Percentiles rank a stretch among this genome's conserved stretches.
Evolutionary conservation across 2,888 invertebrate species (phyloP).

Genomic region (Rotaria macrura): DNA sequence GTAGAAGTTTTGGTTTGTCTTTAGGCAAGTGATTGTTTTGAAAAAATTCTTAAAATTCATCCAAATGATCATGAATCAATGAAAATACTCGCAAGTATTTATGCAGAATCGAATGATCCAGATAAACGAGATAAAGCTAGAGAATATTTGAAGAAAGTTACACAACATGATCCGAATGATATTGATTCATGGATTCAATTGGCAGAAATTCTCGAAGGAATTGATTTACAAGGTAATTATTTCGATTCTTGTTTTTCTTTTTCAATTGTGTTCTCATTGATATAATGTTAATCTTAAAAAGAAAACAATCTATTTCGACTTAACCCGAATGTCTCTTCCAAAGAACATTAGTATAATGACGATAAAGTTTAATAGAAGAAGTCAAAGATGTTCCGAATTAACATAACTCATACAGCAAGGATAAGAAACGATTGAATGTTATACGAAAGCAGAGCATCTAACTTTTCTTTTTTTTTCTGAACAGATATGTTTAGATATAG

Average conservation of each 20-base stretch:
- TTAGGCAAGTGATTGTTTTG: slow-evolving; percentile 62
- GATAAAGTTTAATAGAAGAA: too few relatives aligned
- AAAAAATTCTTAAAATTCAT: slow-evolving; percentile 89
- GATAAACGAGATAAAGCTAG: slow-evolving; percentile 69
- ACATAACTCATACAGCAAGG: too few relatives aligned
- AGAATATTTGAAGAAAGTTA: slow-evolving; percentile 74
- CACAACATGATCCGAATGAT: slow-evolving; percentile 92
- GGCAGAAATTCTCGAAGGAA: slow-evolving; percentile 91
- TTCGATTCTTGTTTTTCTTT: too few relatives aligned
- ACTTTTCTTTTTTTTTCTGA: too few relatives aligned
- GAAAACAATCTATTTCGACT: not conserved
- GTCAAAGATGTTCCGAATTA: too few relatives aligned
- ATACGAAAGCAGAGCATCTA: too few relatives aligned
- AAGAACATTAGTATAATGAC: too few relatives aligned
- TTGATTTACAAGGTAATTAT: slow-evolving; percentile 59
- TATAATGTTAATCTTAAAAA: too few relatives aligned
- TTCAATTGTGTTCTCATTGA: too few relatives aligned
- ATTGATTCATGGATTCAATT: slow-evolving; percentile 98
- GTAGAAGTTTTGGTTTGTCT: slow-evolving; percentile 32
- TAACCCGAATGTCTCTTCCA: too few relatives aligned
- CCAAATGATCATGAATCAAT: slow-evolving; percentile 97
- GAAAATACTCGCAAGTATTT: slow-evolving; percentile 82
- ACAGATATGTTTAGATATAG: too few relatives aligned
- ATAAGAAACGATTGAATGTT: too few relatives aligned
- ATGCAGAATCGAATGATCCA: slow-evolving; percentile 61